These are phyloP conservation scores for Urocynchramus pylzowi DNA, from an alignment of 2,113 vertebrate species.

Conservation along the genomic window DNA sequence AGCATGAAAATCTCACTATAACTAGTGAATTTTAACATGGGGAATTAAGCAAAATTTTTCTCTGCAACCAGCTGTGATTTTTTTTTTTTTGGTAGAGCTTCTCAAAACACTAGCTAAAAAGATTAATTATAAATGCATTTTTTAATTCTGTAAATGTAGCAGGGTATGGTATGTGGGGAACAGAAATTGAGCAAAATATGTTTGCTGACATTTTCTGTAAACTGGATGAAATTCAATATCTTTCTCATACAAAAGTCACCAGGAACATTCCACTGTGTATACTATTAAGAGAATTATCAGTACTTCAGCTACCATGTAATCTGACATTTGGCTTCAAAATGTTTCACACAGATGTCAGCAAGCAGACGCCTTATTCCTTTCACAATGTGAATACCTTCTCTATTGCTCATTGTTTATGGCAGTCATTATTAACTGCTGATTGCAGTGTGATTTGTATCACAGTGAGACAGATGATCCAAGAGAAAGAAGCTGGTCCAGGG, in stretches of 20 bases:
- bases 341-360: not conserved
- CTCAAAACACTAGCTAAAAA: not conserved
- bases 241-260: not conserved
- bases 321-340: not conserved
- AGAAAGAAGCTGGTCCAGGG: not conserved
- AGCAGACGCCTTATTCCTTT: not conserved
- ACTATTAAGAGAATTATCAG: not conserved
- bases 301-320: not conserved
- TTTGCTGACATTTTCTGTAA: not conserved
- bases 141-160: not conserved
- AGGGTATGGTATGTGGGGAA: not conserved
- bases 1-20: not conserved
- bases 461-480: not conserved
- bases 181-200: not conserved
- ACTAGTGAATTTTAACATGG: not conserved
- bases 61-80: not conserved
- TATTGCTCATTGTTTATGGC: not conserved
- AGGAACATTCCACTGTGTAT: not conserved
- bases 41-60: not conserved
- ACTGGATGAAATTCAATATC: not conserved
- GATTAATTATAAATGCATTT: not conserved
- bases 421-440: not conserved
- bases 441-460: not conserved
- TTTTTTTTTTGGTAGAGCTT: not conserved
- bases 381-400: not conserved